Percentiles rank a stretch among this genome's conserved stretches.
phyloP scores from a whole-genome alignment of 1,140 invertebrate species.

The Octopus bimaculoides region DNA sequence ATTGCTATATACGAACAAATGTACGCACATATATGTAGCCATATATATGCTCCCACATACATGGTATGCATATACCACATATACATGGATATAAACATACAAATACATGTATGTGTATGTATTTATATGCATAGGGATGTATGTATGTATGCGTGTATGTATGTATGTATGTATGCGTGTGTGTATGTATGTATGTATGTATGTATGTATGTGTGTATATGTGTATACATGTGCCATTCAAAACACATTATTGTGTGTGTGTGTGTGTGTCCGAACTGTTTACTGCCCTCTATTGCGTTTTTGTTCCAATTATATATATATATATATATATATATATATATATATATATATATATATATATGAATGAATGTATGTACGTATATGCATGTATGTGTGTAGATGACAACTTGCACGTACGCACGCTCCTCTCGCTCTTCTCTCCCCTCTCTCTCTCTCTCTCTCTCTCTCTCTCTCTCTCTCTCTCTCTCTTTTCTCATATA shows the following conservation, averaged over 20 bases:
- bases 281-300: no score
- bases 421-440: no score
- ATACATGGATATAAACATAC: neutral
- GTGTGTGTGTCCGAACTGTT: neutral
- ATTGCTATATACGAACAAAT: no score
- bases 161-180: neutral
- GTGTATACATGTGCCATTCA: neutral
- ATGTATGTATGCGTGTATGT: neutral
- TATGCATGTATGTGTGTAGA: no score
- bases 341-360: neutral
- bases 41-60: no score
- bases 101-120: neutral
- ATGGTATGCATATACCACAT: no score
- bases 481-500: no score
- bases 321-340: slow-evolving; percentile 4
- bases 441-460: rapidly evolving
- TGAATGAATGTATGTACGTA: no score
- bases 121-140: neutral
- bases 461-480: no score
- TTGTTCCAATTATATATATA: neutral
- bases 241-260: neutral
- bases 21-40: no score
- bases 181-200: neutral
- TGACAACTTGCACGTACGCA: no score
- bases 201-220: neutral